A percentile compares a stretch with the other conserved stretches of the same genome.
Evolutionary conservation across 2,888 invertebrate genomes (phyloP).

Genomic region (Cotesia congregata): DNA sequence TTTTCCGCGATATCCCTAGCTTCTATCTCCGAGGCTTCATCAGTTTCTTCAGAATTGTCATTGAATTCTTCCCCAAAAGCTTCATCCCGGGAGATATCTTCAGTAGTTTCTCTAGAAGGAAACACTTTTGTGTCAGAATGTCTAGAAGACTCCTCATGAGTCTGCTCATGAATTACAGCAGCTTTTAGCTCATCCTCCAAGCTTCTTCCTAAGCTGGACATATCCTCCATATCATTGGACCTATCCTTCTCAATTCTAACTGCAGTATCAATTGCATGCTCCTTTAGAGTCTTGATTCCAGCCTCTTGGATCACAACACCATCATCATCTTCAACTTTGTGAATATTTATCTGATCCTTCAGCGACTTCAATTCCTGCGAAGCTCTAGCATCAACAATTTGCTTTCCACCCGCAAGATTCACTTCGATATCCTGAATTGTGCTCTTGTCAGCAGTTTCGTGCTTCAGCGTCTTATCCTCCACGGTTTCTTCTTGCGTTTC

Average conservation of each 20-base stretch:
- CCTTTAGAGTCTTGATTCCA: slow-evolving; percentile 51
- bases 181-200: slow-evolving; percentile 48
- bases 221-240: slow-evolving; percentile 24
- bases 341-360: slow-evolving; percentile 51
- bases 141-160: slow-evolving; percentile 37
- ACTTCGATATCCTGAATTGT: slow-evolving; percentile 57
- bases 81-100: slow-evolving; percentile 41
- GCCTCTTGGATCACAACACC: slow-evolving; percentile 55
- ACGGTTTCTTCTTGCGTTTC: slow-evolving; percentile 57
- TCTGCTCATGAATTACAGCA: slow-evolving; percentile 47
- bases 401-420: slow-evolving; percentile 55
- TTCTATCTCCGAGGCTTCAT: slow-evolving; percentile 47
- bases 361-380: slow-evolving; percentile 53
- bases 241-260: slow-evolving; percentile 57
- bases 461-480: slow-evolving; percentile 55
- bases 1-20: slow-evolving; percentile 62
- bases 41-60: slow-evolving; percentile 47
- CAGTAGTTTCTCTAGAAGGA: slow-evolving; percentile 45
- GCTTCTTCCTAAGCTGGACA: slow-evolving; percentile 40
- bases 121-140: slow-evolving; percentile 35
- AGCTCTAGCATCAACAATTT: slow-evolving; percentile 59
- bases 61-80: slow-evolving; percentile 36
- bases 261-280: slow-evolving; percentile 57
- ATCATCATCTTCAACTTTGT: slow-evolving; percentile 55
- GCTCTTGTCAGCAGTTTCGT: slow-evolving; percentile 53